These are phyloP conservation scores for Tupaia chinensis DNA, from an alignment of 2,113 vertebrate species.

Conservation along the genomic window DNA sequence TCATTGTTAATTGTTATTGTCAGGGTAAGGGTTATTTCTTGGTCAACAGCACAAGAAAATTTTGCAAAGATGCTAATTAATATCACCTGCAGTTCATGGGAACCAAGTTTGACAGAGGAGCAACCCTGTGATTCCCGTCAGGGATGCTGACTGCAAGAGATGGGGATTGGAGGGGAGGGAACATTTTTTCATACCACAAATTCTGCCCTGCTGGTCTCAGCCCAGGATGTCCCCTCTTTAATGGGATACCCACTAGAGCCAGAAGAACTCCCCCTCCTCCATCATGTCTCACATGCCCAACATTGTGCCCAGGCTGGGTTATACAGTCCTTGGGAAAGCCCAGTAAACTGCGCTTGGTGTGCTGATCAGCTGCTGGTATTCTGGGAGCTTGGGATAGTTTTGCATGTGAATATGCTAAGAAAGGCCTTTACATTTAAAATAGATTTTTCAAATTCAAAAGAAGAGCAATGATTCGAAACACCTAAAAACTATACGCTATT, in stretches of 20 bases:
- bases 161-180: neutral
- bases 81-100: slow-evolving; percentile 49
- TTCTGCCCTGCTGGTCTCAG: neutral
- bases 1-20: slow-evolving; percentile 64
- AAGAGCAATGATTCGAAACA: neutral
- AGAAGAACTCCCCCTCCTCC: neutral
- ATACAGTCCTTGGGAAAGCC: neutral
- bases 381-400: neutral
- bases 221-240: neutral
- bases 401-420: neutral
- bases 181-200: neutral
- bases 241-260: neutral
- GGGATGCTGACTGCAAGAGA: neutral
- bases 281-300: neutral
- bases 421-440: neutral
- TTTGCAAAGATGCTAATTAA: slow-evolving; percentile 68
- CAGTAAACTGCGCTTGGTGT: neutral
- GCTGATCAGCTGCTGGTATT: neutral
- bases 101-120: slow-evolving; percentile 40
- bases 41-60: slow-evolving; percentile 31
- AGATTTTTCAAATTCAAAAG: neutral
- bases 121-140: slow-evolving; percentile 29
- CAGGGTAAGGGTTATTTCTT: slow-evolving; percentile 59
- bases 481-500: neutral
- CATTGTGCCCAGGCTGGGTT: neutral